Conservation (phyloP, 2,888 invertebrate species). For the Acronicta alni region DNA sequence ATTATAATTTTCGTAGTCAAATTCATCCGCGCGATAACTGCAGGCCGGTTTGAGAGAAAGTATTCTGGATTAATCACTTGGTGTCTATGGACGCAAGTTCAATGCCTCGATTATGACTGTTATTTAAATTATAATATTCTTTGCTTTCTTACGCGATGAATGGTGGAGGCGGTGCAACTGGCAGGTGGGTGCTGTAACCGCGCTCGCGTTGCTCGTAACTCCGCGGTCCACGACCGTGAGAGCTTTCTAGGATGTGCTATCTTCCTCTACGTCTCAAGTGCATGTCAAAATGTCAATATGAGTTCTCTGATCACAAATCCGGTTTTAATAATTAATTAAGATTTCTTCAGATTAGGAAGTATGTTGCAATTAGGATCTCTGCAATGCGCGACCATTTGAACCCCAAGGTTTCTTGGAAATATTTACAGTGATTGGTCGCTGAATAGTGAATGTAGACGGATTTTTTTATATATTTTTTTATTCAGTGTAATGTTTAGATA, state of each 20-base stretch:
- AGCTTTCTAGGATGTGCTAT: conserved; percentile 56
- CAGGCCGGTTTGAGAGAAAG: conserved; percentile 79
- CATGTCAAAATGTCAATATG: conserved; percentile 62
- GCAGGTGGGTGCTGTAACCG: conserved; percentile 75
- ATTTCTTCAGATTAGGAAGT: conserved; percentile 53
- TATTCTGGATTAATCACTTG: conserved; percentile 85
- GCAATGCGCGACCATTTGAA: conserved; percentile 38
- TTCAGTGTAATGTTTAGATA: conserved; percentile 58
- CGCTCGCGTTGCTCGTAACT: conserved; percentile 62
- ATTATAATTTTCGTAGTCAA: conserved; percentile 84
- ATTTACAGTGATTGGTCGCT: conserved; percentile 45
- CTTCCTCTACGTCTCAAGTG: conserved; percentile 49
- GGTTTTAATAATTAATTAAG: conserved; percentile 72
- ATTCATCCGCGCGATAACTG: conserved; percentile 75
- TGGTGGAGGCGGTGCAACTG: conserved; percentile 58
- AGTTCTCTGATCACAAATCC: conserved; percentile 60
- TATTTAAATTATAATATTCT: conserved; percentile 82
- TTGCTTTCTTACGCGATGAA: conserved; percentile 75
- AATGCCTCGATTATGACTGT: conserved; percentile 86
- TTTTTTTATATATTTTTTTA: conserved; percentile 32
- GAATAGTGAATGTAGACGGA: conserved; percentile 58
- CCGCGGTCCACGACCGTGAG: conserved; percentile 36
- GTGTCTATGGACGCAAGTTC: conserved; percentile 82
- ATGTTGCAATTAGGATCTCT: conserved; percentile 57
- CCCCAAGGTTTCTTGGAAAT: conserved; percentile 56